These are phyloP conservation scores for Tribolium freemani DNA, from an alignment of 2,888 invertebrate species.

Conservation along the genomic window DNA sequence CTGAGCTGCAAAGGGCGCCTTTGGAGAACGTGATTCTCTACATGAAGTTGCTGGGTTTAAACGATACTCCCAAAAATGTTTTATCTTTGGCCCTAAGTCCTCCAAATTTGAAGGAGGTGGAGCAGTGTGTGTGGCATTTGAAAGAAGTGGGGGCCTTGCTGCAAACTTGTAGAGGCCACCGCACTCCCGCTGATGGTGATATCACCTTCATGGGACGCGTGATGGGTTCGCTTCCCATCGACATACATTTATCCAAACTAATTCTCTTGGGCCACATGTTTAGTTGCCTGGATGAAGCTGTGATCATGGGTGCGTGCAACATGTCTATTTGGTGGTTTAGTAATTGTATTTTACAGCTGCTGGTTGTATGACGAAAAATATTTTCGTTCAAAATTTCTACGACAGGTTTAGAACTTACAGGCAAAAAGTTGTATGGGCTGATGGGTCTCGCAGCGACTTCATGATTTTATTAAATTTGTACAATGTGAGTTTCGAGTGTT, in stretches of 20 bases:
- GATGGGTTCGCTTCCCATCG: conserved; percentile 86
- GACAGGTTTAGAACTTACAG: conserved; percentile 79
- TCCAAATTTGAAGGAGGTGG: conserved; percentile 86
- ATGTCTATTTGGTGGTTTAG: not conserved
- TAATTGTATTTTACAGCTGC: conserved; percentile 73
- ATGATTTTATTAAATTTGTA: conserved; percentile 87
- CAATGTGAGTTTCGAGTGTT: conserved; percentile 70
- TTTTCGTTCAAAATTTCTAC: conserved; percentile 83
- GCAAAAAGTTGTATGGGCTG: conserved; percentile 85
- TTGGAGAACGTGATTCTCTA: conserved; percentile 85
- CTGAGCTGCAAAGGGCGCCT: conserved; percentile 87
- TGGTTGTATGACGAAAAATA: conserved; percentile 83
- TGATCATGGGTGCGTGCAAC: conserved; percentile 79
- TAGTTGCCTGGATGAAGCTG: conserved; percentile 85
- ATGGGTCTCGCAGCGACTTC: conserved; percentile 87
- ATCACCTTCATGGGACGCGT: conserved; percentile 88
- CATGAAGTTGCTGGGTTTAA: conserved; percentile 86
- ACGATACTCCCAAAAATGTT: conserved; percentile 81
- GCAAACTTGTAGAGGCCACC: conserved; percentile 68
- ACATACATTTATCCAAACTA: conserved; percentile 85
- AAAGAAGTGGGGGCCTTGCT: conserved; percentile 92
- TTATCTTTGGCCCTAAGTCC: conserved; percentile 89
- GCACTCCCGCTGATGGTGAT: conserved; percentile 78
- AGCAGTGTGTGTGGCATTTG: conserved; percentile 83
- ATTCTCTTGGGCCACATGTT: conserved; percentile 90